Base-by-base conservation (phyloP, 2,797 vertebrate species). In the Enteromius anoplus region DNA sequence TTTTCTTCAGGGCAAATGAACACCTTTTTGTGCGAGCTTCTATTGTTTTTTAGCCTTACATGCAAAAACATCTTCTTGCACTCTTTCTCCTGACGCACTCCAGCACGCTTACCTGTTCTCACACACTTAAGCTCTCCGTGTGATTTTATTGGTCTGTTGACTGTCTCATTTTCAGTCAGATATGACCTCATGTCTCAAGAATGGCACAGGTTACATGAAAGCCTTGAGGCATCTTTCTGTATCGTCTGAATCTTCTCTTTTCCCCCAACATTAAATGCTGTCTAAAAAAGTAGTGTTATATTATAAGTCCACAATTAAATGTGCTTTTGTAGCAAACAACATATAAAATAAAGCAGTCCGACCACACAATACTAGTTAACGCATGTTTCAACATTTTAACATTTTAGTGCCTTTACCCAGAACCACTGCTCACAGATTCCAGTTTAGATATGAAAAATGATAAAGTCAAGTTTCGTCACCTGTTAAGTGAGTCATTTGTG, bases 111-210 rank as follows among this genome's bases (percentile, higher is more conserved):
- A 29, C 78, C n/a, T 42, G 51, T 71, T 51, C 78, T 80, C 51
- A 71, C 64, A 58, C 49, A 37, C 73, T 53, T 60, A 0, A 42
- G 45, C 37, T 49, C n/a, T 17, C n/a, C 69, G 62, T 58, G n/a
- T 76, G 15, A 32, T 78, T 75, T 62, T 58, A 85, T 55, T 42
- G 60, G n/a, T 66, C 42, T 49, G 60, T 65, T 64, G 53, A 62
- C 40, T 45, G 12, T 73, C 23, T 76, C 47, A 45, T 82, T 23
- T 82, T 76, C 12, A 66, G 81, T 60, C 37, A 37, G 42, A 17
- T 70, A 62, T 83, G 58, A 78, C 51, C 66, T 83, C 65, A 83
- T 78, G 26, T 77, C 75, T 78, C 65, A 71, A 66, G 75, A 78
- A 78, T 78, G 82, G 15, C 53, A 62, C 29, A 71, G 65, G 21